These are phyloP conservation scores for Epinephelus fuscoguttatus DNA, from an alignment of 2,113 vertebrate genomes.

Conservation along the genomic window DNA sequence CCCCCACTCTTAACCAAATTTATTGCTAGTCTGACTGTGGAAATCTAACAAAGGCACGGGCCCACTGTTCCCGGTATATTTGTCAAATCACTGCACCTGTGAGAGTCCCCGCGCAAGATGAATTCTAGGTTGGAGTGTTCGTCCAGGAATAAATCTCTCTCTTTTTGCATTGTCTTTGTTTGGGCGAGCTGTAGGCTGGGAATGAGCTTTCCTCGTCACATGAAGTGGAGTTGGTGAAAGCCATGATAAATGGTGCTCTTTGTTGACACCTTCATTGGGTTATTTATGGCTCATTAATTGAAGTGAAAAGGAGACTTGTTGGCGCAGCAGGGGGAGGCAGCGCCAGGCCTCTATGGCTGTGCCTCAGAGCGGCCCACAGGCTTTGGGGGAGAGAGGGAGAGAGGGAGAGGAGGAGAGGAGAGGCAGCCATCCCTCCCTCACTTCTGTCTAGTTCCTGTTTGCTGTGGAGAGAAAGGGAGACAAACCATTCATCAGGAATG, in stretches of 20 bases:
- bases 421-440: conserved; percentile 64
- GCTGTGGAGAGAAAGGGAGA: conserved; percentile 51
- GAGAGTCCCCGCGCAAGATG: conserved; percentile 91
- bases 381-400: conserved; percentile 30
- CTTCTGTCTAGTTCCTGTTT: conserved; percentile 75
- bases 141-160: conserved; percentile 92
- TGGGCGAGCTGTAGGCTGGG: conserved; percentile 80
- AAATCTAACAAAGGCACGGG: conserved; percentile 87
- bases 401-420: conserved; percentile 12
- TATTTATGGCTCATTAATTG: conserved; percentile 99
- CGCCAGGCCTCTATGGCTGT: conserved; percentile 74
- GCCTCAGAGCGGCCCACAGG: conserved; percentile 81
- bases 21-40: conserved; percentile 90
- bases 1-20: conserved; percentile 92
- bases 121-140: conserved; percentile 88
- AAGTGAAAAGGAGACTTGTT: conserved; percentile 94
- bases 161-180: conserved; percentile 83
- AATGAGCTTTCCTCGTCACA: conserved; percentile 86
- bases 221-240: conserved; percentile 89
- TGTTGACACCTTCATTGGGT: conserved; percentile 99
- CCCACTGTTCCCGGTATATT: conserved; percentile 89
- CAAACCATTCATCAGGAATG: conserved; percentile 66
- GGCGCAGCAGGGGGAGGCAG: conserved; percentile 88
- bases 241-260: conserved; percentile 95
- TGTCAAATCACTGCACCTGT: conserved; percentile 94